Percentiles rank a stretch among this genome's conserved stretches.
Conservation (phyloP, 2,888 invertebrate genomes). For the Hirtodrosophila confusa region DNA sequence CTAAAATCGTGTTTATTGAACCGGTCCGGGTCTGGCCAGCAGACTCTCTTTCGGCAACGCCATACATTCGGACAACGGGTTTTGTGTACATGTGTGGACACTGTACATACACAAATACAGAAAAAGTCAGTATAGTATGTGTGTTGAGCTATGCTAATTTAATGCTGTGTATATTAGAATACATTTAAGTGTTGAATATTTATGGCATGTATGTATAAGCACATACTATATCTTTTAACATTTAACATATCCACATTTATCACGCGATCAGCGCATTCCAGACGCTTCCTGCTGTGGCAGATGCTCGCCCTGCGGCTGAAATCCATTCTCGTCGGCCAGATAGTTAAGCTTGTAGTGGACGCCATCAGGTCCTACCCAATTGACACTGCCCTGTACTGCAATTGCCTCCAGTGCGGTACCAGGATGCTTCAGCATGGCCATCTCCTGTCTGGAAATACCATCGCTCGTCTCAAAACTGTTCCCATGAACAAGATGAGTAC, state of each 20-base stretch:
- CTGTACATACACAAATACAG: not conserved
- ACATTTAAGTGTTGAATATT: slow-evolving; percentile 51
- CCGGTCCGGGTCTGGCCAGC: slow-evolving; percentile 60
- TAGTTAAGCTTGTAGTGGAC: slow-evolving; percentile 85
- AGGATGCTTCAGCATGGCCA: slow-evolving; percentile 78
- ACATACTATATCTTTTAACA: slow-evolving; percentile 5
- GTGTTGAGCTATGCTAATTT: slow-evolving; percentile 56
- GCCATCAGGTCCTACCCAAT: slow-evolving; percentile 86
- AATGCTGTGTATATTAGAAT: slow-evolving; percentile 47
- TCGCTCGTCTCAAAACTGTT: slow-evolving; percentile 83
- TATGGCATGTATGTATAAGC: slow-evolving; percentile 22
- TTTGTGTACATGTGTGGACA: slow-evolving; percentile 1
- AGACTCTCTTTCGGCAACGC: slow-evolving; percentile 35
- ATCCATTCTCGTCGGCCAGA: slow-evolving; percentile 26
- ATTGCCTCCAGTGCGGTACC: slow-evolving; percentile 76
- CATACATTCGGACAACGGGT: slow-evolving; percentile 23
- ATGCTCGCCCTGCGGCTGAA: slow-evolving; percentile 79
- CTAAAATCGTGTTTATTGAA: slow-evolving; percentile 46
- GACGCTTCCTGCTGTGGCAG: slow-evolving; percentile 54
- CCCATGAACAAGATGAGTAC: not conserved
- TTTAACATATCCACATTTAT: slow-evolving; percentile 21
- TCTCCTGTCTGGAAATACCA: slow-evolving; percentile 81
- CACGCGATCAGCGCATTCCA: slow-evolving; percentile 45
- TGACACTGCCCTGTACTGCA: slow-evolving; percentile 84
- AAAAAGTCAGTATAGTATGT: not conserved